Evolutionary conservation across 1,140 invertebrate genomes (phyloP).

Genomic region (Euschistus heros): DNA sequence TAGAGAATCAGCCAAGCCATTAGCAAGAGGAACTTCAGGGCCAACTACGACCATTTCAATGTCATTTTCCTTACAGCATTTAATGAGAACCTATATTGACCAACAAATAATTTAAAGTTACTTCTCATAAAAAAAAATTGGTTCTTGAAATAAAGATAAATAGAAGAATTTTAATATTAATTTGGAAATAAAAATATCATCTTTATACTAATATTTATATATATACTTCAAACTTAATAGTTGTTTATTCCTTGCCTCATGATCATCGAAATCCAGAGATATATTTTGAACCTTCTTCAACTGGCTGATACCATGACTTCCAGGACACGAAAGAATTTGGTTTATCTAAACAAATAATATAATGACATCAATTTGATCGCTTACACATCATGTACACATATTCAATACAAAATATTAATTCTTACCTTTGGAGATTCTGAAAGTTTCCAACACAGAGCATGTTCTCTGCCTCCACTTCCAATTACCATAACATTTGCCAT

Average conservation of each 20-base stretch:
- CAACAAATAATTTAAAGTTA: neutral
- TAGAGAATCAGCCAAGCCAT: constrained; percentile 67
- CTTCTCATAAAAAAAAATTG: neutral
- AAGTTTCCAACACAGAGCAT: constrained; percentile 87
- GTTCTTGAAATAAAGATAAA: neutral
- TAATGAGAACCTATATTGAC: constrained; percentile 46
- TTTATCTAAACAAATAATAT: constrained; percentile 39
- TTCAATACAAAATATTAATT: constrained; percentile 14
- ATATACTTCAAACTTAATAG: neutral
- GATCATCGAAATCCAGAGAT: constrained; percentile 52
- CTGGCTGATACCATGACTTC: constrained; percentile 71
- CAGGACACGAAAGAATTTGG: constrained; percentile 71
- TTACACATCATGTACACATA: neutral
- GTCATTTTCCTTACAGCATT: constrained; percentile 64
- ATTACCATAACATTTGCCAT: constrained; percentile 58
- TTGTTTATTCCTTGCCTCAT: constrained; percentile 44
- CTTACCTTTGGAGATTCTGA: constrained; percentile 56
- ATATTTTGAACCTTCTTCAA: constrained; percentile 55
- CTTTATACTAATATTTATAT: neutral
- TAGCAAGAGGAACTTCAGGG: constrained; percentile 87
- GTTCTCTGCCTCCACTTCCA: constrained; percentile 89
- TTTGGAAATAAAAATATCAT: neutral
- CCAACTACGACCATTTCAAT: constrained; percentile 79
- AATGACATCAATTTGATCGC: neutral
- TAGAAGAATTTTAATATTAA: neutral